Evolutionary conservation across 2,888 invertebrate species (phyloP).

Genomic region (Steromphala cineraria): DNA sequence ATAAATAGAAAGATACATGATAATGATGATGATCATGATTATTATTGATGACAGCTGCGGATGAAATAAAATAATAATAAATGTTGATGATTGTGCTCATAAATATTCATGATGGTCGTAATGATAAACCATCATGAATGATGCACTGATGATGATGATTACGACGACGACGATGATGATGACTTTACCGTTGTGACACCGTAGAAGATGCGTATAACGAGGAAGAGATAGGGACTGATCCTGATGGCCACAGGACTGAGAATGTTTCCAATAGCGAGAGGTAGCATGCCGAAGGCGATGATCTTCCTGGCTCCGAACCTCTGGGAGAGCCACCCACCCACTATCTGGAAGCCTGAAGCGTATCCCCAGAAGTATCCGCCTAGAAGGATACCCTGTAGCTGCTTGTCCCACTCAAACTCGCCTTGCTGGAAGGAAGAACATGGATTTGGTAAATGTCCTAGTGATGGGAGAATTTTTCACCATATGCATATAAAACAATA

Average conservation of each 20-base stretch:
- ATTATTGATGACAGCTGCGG: too few relatives aligned
- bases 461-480: too few relatives aligned
- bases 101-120: too few relatives aligned
- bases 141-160: too few relatives aligned
- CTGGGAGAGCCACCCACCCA: conserved; percentile 50
- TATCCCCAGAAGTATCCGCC: conserved; percentile 67
- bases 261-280: conserved; percentile 53
- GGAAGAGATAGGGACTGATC: conserved; percentile 56
- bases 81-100: too few relatives aligned
- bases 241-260: conserved; percentile 56
- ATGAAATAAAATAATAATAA: too few relatives aligned
- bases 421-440: conserved; percentile 36
- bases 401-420: conserved; percentile 57
- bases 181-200: conserved; percentile 29
- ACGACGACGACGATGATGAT: too few relatives aligned
- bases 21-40: too few relatives aligned
- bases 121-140: too few relatives aligned
- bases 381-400: conserved; percentile 55
- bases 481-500: too few relatives aligned
- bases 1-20: too few relatives aligned
- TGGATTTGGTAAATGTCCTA: too few relatives aligned
- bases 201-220: conserved; percentile 50
- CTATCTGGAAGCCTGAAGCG: conserved; percentile 55
- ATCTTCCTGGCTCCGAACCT: conserved; percentile 53
- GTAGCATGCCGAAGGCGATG: conserved; percentile 56